Evolutionary conservation across 2,888 invertebrate species (phyloP), one percentile per base, ranked within the genome.

Genomic region (Megamerina dolium): DNA sequence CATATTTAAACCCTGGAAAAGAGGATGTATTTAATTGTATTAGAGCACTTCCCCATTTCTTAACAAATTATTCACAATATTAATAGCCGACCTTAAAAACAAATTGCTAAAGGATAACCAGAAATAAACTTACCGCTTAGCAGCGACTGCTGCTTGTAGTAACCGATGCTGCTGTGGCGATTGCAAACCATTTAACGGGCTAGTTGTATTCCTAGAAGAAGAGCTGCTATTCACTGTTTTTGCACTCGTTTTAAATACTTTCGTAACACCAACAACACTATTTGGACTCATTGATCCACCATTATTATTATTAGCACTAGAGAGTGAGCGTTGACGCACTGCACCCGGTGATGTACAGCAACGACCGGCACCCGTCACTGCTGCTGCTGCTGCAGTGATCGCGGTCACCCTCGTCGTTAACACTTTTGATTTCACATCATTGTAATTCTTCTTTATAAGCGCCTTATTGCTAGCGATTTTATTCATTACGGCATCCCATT

Each of bases 391-490:
- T 27, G 13, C 30, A 29, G 30, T 14, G 12, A 29, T 20, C 35
- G 41, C 53, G 45, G 46, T 46, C 13, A 41, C 40, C 21, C 44
- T 27, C 58, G 56, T 29, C 50, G 79, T 78, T 52, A 78, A 77
- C 48, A 90, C 84, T 72, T 88, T 86, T 35, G 92, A 88, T 70
- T 92, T 93, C 26, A 93, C 85, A 66, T 93, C 91, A 70, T 87
- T 88, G 53, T 82, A 74, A 53, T 83, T 81, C 10, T 83, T 80
- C 63, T 85, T 84, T 36, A 63, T 58, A 48, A 63, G 55, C 42
- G 61, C 56, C 57, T 82, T 80, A 47, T 80, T 81, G 52, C 82
- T 82, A 32, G 83, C 81, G 49, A 87, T 86, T 70, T 85, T 85
- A 70, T 83, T 86, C 80, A 87, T 83, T 37, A 91, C 89, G 39